These are phyloP conservation scores for Ommatoiulus sabulosus DNA, from an alignment of 2,888 invertebrate species.

Conservation along the genomic window DNA sequence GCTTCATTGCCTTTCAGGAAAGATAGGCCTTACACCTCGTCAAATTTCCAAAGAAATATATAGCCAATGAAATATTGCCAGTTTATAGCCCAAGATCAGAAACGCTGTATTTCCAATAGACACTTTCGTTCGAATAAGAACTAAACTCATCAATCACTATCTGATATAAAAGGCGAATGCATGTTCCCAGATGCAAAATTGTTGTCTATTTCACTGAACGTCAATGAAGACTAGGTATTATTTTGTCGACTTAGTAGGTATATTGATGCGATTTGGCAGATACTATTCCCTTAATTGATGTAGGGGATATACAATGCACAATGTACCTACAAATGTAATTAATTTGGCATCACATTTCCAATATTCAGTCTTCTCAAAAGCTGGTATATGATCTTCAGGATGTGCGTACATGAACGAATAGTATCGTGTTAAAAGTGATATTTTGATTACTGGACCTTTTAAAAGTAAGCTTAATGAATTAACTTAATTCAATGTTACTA, in stretches of 20 bases:
- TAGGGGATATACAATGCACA: neutral
- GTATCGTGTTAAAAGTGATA: no score
- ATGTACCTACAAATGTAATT: neutral
- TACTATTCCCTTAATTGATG: neutral
- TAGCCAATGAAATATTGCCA: slow-evolving; percentile 22
- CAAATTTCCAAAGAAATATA: slow-evolving; percentile 31
- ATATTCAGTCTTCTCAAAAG: neutral
- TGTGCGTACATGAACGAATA: no score
- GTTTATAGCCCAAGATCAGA: slow-evolving; percentile 16
- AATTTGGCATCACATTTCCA: neutral
- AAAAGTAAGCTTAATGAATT: no score
- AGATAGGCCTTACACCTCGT: slow-evolving; percentile 25
- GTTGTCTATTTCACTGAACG: slow-evolving; percentile 15
- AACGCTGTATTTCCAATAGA: slow-evolving; percentile 19
- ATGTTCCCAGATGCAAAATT: slow-evolving; percentile 45
- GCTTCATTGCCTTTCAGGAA: neutral
- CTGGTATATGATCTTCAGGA: no score
- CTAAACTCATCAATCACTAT: slow-evolving; percentile 39
- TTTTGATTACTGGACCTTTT: no score
- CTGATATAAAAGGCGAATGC: slow-evolving; percentile 6
- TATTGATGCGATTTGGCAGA: neutral
- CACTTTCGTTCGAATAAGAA: neutral
- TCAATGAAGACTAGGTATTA: slow-evolving; percentile 6
- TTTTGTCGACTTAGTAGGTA: neutral
- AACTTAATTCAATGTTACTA: no score